Evolutionary conservation across 2,888 invertebrate species (phyloP), one percentile per base, ranked within the genome.

Genomic region (Syritta pipiens): DNA sequence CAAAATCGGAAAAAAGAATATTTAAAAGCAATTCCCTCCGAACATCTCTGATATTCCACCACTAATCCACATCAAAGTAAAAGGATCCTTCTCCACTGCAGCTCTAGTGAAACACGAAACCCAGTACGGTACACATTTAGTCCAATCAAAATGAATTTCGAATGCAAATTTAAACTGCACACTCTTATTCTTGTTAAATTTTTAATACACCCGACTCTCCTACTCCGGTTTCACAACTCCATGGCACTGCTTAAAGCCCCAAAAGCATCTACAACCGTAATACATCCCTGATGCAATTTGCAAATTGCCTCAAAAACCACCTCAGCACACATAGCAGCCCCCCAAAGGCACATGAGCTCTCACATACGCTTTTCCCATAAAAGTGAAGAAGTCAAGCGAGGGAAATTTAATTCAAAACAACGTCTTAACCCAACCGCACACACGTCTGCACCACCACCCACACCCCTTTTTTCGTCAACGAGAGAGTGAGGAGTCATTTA

Each of bases 401-500:
- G 9, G 12, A 55, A 71, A 71, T 77, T 77, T 48, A 77, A 71
- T 71, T 71, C 65, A 42, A 77, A 55, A 59, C 32, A 77, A 53
- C 71, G 53, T 77, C 51, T 76, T 40, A 57, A 44, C 46, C 10
- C 26, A 77, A 65, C 77, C 65, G 12, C 65, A 60, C 46, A 51
- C 35, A 37, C 20, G 40, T 20, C 7, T 20, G 2, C 20, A 17
- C 32, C 5, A 10, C 37, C 12, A 3, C 35, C 42, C 14, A 3
- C 26, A 65, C 65, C 53, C 69, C 63, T 67, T 71, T 67, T 32
- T 77, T 53, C n/a, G n/a, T n/a, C n/a, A n/a, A n/a, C n/a, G n/a
- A n/a, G n/a, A n/a, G n/a, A n/a, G n/a, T n/a, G n/a, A n/a, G n/a
- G 48, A 59, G 44, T 60, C 77, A 77, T 77, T 77, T 77, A 67